Base-by-base conservation (phyloP, 2,113 vertebrate species). In the crab-eating macaque (Macaca fascicularis) region DNA sequence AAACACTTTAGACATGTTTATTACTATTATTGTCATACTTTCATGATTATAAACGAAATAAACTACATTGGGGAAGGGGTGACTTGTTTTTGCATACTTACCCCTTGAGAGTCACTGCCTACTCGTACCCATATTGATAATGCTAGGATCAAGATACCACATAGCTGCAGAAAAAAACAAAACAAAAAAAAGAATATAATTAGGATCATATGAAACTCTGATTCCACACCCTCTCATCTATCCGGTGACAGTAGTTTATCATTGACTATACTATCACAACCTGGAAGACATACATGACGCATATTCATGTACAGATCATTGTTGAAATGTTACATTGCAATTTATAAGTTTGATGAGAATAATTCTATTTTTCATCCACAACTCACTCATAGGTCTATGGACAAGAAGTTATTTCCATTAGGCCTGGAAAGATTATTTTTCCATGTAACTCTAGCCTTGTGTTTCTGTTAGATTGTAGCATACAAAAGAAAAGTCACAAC, bases 91-190 rank as follows among this genome's bases (percentile, higher is more conserved):
- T 93, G 23, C 48, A 43, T 4, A 95, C 78, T 99, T 99, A 99
- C 99, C 97, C 98, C 45, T 50, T 97, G 95, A 57, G 0, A 5
- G 27, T 81, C 12, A 92, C 99, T 98, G 97, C 11, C 97, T 52
- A 99, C 98, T 97, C 98, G 99, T 35, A 99, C 78, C 99, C 99
- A 99, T 98, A 99, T 98, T 84, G 99, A 98, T 35, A 99, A 55
- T 35, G 96, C 99, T 76, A 99, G 97, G 97, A 99, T 99, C 93
- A 99, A 2, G 17, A 97, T 98, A 8, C 99, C 99, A 95, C 99
- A 99, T 14, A 99, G 9, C 99, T 99, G 97, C 8, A 96, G 83
- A 27, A 88, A 35, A 95, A 93, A 96, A 86, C 32, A 95, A 96
- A 96, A 78, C 23, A 38, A 83, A 93, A 30, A 32, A n/a, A 20